Evolutionary conservation across 2,113 vertebrate genomes (phyloP), one percentile per base, ranked within the genome.

Genomic region (Epinephelus fuscoguttatus): DNA sequence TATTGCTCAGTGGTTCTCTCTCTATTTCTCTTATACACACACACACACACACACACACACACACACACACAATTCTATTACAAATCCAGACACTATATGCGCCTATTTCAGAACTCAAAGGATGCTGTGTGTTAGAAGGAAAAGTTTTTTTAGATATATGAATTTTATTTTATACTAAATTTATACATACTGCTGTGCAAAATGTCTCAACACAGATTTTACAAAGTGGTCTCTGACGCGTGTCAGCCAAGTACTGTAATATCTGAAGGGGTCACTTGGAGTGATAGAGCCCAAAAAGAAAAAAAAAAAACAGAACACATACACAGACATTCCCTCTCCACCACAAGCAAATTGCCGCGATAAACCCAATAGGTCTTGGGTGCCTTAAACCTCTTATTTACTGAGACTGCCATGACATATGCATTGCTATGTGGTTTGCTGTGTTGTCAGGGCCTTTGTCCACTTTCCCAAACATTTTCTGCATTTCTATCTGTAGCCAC

Each of bases 401-500:
- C 37, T 74, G 56, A 19, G 19, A 62, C 49, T 75, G 30, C 25
- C 17, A 2, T 55, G 50, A 55, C 47, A 7, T 66, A 25, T 45
- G 10, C 57, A 57, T 49, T 14, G 25, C 23, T 53, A 0, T 68
- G 47, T 33, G 53, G 50, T 70, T 73, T 60, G 10, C 9, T 42
- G 14, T 53, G 53, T 0, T 7, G 59, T 74, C 37, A 71, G 49
- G 25, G 49, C 37, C 40, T 55, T 60, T 66, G 27, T 30, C 59
- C 4, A 61, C 52, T 47, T 64, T 37, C 9, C 6, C 6, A 77
- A 73, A 52, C 45, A 27, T 37, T 18, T 42, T 25, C 14, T 75
- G 70, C 45, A 53, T 30, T 86, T 74, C 49, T 60, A 56, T 25
- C 1, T 53, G 83, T 71, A 30, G 52, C 91, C 93, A 91, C 91